These are phyloP conservation scores for Choreutis nemorana DNA, from an alignment of 2,888 invertebrate genomes.

Conservation along the genomic window DNA sequence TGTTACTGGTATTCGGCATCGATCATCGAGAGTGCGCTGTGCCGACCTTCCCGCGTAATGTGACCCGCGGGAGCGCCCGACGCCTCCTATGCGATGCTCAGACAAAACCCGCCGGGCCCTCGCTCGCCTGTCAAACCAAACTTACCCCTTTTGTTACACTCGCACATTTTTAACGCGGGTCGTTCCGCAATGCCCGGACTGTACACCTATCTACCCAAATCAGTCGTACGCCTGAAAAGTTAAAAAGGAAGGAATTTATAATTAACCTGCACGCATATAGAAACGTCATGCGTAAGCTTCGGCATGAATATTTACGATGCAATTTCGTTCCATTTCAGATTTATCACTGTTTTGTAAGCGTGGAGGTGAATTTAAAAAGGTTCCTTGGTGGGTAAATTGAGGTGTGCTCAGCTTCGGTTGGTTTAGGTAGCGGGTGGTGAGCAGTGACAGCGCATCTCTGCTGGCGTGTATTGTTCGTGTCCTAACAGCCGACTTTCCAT, in stretches of 20 bases:
- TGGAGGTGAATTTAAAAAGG: slow-evolving; percentile 45
- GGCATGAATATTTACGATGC: slow-evolving; percentile 57
- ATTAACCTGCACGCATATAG: slow-evolving; percentile 28
- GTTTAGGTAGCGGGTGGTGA: slow-evolving; percentile 22
- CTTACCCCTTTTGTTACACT: slow-evolving; percentile 31
- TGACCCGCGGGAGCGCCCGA: slow-evolving; percentile 30
- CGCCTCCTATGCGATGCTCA: slow-evolving; percentile 22
- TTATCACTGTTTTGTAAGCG: slow-evolving; percentile 44
- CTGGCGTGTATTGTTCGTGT: slow-evolving; percentile 56
- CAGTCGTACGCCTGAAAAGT: slow-evolving; percentile 3
- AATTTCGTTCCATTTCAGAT: slow-evolving; percentile 52
- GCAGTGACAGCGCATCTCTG: slow-evolving; percentile 54
- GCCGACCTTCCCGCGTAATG: slow-evolving; percentile 48
- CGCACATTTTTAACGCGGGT: slow-evolving; percentile 35
- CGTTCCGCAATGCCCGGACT: slow-evolving; percentile 19
- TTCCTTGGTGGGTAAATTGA: slow-evolving; percentile 46
- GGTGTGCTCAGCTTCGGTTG: slow-evolving; percentile 26
- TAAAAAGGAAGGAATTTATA: slow-evolving; percentile 30
- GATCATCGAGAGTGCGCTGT: slow-evolving; percentile 60
- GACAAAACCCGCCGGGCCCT: slow-evolving; percentile 44
- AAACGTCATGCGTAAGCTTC: slow-evolving; percentile 30
- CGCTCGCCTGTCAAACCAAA: slow-evolving; percentile 38
- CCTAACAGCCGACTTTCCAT: slow-evolving; percentile 66
- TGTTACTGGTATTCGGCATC: slow-evolving; percentile 62
- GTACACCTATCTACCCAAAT: slow-evolving; percentile 14